Base-by-base conservation (phyloP, 2,888 invertebrate genomes). In the Callyntrura guangdongensis region DNA sequence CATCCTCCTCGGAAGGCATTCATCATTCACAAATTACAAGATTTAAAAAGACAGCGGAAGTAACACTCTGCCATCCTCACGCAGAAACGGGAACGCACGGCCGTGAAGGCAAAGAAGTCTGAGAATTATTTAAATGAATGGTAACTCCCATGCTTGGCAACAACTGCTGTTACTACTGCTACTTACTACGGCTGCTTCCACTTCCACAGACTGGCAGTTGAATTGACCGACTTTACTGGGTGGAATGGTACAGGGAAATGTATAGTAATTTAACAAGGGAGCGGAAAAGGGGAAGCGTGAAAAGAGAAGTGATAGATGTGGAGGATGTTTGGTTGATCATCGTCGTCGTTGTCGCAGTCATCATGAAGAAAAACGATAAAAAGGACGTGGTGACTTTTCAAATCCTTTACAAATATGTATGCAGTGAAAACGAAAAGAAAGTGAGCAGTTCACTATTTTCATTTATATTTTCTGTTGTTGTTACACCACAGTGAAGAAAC, bases 371-470 rank as follows among this genome's bases (percentile, higher is more conserved):
- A 61, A 12, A 86, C 64, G 64, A 79, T 77, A 86, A 86, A 53
- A 86, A 77, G 86, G 64, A 79, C 61, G 36, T 45, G 79, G 86
- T 79, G 79, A 87, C 86, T 87, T 87, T 79, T 87, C 79, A 79
- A 64, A 79, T 79, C 86, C 79, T 9, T 49, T 79, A 87, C 81
- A 87, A 87, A 87, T 87, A 64, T 79, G 86, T 61, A 67, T 79
- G 27, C 49, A 53, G 74, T 61, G 61, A 59, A 22, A 84, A 27
- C 1, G 72, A 74, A 25, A 25, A 61, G 36, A 77, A 25, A 27
- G 22, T 67, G 27, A 67, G 36, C 36, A 6, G 36, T 36, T 36
- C 17, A 22, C 53, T 69, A 45, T 69, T 69, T 53, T 36, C 49
- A 84, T 69, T 64, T 61, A 45, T 83, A 20, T 61, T 47, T 64